Evolutionary conservation across 2,113 vertebrate genomes (phyloP).

Genomic region (Noturus placidus): DNA sequence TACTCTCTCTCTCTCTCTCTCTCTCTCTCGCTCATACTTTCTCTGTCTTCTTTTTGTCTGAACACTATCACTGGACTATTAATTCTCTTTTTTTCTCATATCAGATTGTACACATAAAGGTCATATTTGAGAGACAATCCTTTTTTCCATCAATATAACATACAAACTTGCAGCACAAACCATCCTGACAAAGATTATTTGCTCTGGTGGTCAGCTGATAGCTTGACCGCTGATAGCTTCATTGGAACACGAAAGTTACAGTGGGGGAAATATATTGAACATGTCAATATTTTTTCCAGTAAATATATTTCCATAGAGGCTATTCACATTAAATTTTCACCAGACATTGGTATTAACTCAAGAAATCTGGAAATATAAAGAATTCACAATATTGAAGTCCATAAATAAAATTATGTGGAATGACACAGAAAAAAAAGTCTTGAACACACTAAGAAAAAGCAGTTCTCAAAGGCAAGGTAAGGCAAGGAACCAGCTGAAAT

Average conservation of each 20-base stretch:
- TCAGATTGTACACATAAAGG: background rate
- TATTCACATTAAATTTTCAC: too few species aligned
- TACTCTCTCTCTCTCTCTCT: background rate
- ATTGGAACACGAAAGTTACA: background rate
- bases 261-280: too few species aligned
- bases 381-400: too few species aligned
- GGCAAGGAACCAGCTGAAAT: too few species aligned
- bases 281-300: too few species aligned
- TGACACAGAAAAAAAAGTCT: too few species aligned
- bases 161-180: background rate
- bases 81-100: background rate
- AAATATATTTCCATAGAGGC: too few species aligned
- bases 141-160: background rate
- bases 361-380: too few species aligned
- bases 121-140: background rate
- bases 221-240: background rate
- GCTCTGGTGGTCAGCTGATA: background rate
- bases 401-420: too few species aligned
- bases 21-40: background rate
- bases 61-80: conserved; percentile 20
- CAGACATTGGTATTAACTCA: too few species aligned
- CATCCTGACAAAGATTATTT: background rate
- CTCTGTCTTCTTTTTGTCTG: background rate
- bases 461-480: too few species aligned
- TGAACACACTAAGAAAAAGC: too few species aligned